These are phyloP conservation scores for Paguma larvata DNA, from an alignment of 2,797 vertebrate genomes.

Conservation along the genomic window DNA sequence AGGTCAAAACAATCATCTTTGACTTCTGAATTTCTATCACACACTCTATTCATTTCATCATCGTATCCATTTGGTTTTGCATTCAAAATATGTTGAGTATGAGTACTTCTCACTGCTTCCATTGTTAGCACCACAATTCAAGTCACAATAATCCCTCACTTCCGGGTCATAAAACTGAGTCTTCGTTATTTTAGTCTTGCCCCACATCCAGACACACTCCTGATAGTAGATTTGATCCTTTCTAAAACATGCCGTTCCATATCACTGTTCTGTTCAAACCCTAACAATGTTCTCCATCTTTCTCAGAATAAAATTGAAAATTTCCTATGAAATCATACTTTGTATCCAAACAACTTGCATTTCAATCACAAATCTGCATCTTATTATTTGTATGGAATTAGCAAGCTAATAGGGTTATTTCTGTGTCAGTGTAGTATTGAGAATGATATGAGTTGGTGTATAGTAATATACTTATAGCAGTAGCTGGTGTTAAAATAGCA, in stretches of 20 bases:
- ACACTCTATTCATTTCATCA: neutral
- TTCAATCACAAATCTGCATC: neutral
- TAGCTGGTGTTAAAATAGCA: neutral
- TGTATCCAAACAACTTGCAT: neutral
- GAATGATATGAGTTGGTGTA: neutral
- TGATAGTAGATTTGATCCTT: neutral
- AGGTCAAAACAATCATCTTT: neutral
- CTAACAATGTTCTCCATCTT: neutral
- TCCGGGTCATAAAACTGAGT: neutral
- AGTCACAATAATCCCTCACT: neutral
- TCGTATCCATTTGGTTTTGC: neutral
- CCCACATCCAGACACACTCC: accelerated
- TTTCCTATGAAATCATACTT: neutral
- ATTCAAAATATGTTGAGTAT: neutral
- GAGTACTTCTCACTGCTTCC: neutral
- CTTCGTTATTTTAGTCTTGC: neutral
- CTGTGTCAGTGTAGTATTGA: neutral
- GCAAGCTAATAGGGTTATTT: neutral
- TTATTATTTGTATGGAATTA: neutral
- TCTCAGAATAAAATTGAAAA: neutral
- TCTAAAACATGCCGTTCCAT: neutral
- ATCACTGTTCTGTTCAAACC: neutral
- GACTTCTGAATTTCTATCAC: neutral
- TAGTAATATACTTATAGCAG: neutral
- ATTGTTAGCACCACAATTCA: neutral